Evolutionary conservation across 2,888 invertebrate species (phyloP).

Genomic region (Hedya salicella): DNA sequence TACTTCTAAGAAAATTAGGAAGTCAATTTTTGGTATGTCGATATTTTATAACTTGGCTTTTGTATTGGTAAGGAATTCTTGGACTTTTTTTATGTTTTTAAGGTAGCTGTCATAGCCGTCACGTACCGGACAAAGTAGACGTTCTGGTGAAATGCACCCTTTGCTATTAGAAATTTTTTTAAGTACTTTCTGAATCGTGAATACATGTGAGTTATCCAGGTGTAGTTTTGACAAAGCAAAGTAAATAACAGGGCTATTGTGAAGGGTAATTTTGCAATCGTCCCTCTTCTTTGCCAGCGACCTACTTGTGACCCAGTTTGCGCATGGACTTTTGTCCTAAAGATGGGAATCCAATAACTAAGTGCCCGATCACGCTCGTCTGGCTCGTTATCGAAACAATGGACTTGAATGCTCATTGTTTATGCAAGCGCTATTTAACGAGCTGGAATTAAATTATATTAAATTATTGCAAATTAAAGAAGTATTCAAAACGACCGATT

Average conservation of each 20-base stretch:
- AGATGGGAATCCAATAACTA: background rate
- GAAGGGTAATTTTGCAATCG: background rate
- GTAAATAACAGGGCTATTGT: background rate
- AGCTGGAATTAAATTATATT: background rate
- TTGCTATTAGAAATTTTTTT: too few species aligned
- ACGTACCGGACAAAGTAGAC: too few species aligned
- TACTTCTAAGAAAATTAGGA: too few species aligned
- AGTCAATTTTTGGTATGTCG: too few species aligned
- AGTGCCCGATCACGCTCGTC: background rate
- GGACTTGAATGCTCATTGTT: background rate
- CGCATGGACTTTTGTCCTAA: background rate
- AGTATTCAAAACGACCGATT: too few species aligned
- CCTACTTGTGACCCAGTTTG: background rate
- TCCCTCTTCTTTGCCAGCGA: background rate
- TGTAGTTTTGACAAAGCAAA: background rate
- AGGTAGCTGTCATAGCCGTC: too few species aligned
- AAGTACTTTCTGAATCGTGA: too few species aligned
- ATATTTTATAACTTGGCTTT: too few species aligned
- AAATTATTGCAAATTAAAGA: too few species aligned
- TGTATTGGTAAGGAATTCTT: too few species aligned
- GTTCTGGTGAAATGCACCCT: too few species aligned
- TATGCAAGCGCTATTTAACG: background rate
- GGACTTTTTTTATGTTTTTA: too few species aligned
- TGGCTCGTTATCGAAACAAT: background rate
- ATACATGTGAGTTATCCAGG: background rate